Evolutionary conservation across 2,888 invertebrate genomes (phyloP).

Genomic region (Hydriomena furcata): DNA sequence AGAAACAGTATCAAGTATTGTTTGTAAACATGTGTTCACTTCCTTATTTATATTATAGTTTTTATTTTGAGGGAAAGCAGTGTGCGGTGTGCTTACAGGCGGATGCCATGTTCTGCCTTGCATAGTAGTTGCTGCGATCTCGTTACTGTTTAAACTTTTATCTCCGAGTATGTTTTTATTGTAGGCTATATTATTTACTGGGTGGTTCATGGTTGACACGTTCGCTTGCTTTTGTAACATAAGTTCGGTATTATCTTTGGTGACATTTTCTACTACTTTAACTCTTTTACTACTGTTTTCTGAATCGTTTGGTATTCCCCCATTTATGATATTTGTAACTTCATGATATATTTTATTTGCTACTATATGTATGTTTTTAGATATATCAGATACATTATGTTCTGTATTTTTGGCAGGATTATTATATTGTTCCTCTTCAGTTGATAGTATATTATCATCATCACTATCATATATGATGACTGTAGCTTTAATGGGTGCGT

Average conservation of each 20-base stretch:
- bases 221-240: neutral
- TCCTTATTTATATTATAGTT: neutral
- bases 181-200: neutral
- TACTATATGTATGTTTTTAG: neutral
- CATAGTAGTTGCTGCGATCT: neutral
- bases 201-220: neutral
- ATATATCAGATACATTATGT: neutral
- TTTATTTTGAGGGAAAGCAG: neutral
- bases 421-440: constrained; percentile 2
- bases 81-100: neutral
- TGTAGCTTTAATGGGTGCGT: constrained; percentile 39
- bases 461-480: constrained; percentile 46
- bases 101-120: neutral
- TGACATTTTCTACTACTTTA: neutral
- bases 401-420: neutral
- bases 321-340: neutral
- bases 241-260: neutral
- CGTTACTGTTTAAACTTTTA: neutral
- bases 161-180: neutral
- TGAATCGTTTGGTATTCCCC: neutral
- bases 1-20: constrained; percentile 33
- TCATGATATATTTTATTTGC: neutral
- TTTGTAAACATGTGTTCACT: constrained; percentile 18
- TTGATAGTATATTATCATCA: constrained; percentile 28
- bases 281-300: neutral